Base-by-base conservation (phyloP, 2,888 invertebrate species). In the Archips xylosteana region DNA sequence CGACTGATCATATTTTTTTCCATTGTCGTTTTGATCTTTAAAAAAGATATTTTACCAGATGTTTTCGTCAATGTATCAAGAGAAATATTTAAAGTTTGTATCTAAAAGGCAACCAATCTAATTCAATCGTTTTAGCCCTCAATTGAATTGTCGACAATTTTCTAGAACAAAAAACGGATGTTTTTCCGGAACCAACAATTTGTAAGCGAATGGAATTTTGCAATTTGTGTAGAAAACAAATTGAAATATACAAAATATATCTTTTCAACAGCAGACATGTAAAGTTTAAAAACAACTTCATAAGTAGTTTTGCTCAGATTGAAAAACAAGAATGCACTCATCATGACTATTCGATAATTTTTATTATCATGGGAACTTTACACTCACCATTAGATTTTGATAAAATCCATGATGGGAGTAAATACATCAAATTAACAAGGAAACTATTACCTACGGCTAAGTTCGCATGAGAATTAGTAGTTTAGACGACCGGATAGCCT, bases 161-260 rank as follows among this genome's bases (percentile, higher is more conserved):
- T 67, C 54, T 61, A 62, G 15, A 32, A 39, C 1, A 2, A 13
- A 34, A n/a, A 36, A 34, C 66, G 71, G 61, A 71, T 71, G 54
- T 67, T 71, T 71, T 65, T n/a, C 60, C 61, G 65, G 71, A 71
- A 61, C 65, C 15, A 32, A 12, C 49, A 65, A 36, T 60, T 62
- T 61, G 49, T 45, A 61, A 66, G 13, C 61, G 36, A 61, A 39
- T n/a, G 39, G 15, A 61, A 32, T 49, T 39, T 10, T 51, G 34
- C 13, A 49, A 42, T 69, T 69, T 51, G 23, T 32, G 23, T 15
- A 63, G 42, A 64, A 60, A 42, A 47, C 39, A 3, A 2, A 36
- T 71, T 64, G 62, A 42, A 70, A 57, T 10, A 9, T 45, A 9
- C 10, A 9, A 34, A 39, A 10, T 51, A 61, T 45, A 45, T 8